Conservation (phyloP, 2,113 vertebrate species). For the Apodemus sylvaticus region DNA sequence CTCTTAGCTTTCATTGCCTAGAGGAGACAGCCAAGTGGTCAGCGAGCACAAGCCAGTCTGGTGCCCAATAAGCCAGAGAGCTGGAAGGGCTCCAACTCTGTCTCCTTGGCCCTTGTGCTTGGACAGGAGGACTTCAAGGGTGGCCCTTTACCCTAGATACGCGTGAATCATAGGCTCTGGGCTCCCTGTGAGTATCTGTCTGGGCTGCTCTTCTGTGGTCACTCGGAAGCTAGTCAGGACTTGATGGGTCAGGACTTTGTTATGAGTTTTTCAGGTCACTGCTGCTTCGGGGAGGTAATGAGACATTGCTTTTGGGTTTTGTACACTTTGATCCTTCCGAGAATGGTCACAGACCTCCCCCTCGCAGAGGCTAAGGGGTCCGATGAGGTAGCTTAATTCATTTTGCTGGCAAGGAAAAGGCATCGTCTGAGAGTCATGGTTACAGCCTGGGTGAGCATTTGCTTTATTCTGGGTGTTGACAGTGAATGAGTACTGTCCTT, state of each 20-base stretch:
- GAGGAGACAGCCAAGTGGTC: background rate
- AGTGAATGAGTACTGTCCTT: background rate
- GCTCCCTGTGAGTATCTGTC: background rate
- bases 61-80: background rate
- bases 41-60: background rate
- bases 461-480: background rate
- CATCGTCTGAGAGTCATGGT: rapidly evolving
- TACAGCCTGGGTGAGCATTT: rapidly evolving
- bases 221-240: background rate
- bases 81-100: background rate
- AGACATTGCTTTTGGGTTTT: rapidly evolving
- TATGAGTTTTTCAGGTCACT: background rate
- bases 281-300: background rate
- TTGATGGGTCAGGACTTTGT: background rate
- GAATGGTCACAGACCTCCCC: background rate
- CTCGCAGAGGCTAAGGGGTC: background rate
- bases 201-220: background rate
- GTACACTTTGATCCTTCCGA: rapidly evolving
- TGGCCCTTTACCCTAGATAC: background rate
- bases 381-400: background rate
- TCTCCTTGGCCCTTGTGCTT: background rate
- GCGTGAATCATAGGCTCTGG: rapidly evolving
- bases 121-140: background rate
- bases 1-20: background rate
- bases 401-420: background rate